Conservation (phyloP, 2,888 invertebrate genomes). For the Cryptocheilus praepositus region DNA sequence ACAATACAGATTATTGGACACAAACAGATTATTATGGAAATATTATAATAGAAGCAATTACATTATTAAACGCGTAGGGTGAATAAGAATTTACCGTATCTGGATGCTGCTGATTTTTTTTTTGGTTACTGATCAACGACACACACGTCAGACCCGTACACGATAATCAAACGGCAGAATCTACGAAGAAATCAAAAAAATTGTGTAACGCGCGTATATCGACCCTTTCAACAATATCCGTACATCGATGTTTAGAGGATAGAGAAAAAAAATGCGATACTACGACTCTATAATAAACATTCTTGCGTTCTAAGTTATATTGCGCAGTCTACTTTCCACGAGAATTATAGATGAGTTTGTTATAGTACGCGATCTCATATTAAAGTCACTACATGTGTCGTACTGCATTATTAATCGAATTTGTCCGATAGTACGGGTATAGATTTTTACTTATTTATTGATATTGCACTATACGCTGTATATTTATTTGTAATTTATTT, state of each 20-base stretch:
- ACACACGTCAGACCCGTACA: too few species aligned
- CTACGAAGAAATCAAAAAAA: constrained; percentile 8
- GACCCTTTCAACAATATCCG: constrained; percentile 54
- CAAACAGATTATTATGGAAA: too few species aligned
- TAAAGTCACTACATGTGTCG: constrained; percentile 10
- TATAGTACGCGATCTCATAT: background rate
- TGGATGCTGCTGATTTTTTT: too few species aligned
- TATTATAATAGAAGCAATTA: too few species aligned
- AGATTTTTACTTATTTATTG: constrained; percentile 40
- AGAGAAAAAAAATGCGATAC: constrained; percentile 39
- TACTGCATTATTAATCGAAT: constrained; percentile 13
- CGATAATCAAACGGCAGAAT: constrained; percentile 11
- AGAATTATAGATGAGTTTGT: background rate
- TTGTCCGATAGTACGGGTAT: constrained; percentile 25
- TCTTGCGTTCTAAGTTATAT: constrained; percentile 27
- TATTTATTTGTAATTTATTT: constrained; percentile 27
- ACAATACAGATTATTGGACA: too few species aligned
- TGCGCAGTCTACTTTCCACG: constrained; percentile 13
- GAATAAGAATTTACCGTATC: too few species aligned
- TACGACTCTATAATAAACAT: constrained; percentile 37
- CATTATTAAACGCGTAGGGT: too few species aligned
- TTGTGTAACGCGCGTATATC: constrained; percentile 18
- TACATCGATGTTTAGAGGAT: constrained; percentile 55
- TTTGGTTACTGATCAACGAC: too few species aligned
- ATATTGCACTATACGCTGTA: constrained; percentile 16